These are phyloP conservation scores for Sebastes itinus DNA, from an alignment of 2,797 vertebrate species.

Conservation along the genomic window DNA sequence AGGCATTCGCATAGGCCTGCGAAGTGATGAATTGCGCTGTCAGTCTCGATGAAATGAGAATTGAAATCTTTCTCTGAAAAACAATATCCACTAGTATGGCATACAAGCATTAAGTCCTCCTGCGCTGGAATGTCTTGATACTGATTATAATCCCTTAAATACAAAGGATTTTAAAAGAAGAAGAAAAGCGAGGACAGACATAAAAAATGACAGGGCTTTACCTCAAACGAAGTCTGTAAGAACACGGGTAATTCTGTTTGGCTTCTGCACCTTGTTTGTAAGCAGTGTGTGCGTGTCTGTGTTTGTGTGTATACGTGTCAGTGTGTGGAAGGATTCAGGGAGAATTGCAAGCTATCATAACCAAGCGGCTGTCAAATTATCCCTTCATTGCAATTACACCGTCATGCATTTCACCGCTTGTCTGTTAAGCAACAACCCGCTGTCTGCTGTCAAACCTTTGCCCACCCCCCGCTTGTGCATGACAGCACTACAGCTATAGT, in stretches of 20 bases:
- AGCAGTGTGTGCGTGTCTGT: not conserved
- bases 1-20: conserved; percentile 46
- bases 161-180: conserved; percentile 28
- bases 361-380: conserved; percentile 78
- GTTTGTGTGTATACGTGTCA: conserved; percentile 4
- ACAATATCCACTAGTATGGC: conserved; percentile 28
- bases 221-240: not conserved
- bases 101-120: conserved; percentile 18
- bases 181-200: not conserved
- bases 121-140: conserved; percentile 45
- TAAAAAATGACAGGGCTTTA: not conserved
- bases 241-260: conserved; percentile 10
- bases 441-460: conserved; percentile 67
- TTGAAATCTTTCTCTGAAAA: conserved; percentile 52
- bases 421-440: conserved; percentile 65
- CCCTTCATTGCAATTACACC: conserved; percentile 73
- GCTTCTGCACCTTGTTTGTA: conserved; percentile 18
- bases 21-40: conserved; percentile 75
- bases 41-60: conserved; percentile 66
- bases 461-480: conserved; percentile 18
- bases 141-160: conserved; percentile 34
- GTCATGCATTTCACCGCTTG: conserved; percentile 58
- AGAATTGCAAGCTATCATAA: conserved; percentile 72
- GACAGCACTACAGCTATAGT: conserved; percentile 21
- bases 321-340: conserved; percentile 29